These are phyloP conservation scores for Ernsta delagoae DNA, from an alignment of 2,888 invertebrate species.

Conservation along the genomic window DNA sequence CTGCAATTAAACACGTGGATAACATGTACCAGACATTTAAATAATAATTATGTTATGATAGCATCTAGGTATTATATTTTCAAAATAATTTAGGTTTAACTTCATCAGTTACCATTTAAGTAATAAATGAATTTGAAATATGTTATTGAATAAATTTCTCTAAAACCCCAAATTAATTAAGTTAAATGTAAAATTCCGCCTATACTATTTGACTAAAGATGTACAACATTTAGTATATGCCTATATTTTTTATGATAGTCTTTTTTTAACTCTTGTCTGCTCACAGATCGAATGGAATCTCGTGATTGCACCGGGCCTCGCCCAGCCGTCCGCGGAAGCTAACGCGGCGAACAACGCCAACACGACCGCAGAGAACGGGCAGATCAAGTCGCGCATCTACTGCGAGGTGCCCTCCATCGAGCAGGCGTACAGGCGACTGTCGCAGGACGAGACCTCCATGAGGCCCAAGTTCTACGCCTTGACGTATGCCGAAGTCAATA, in stretches of 20 bases:
- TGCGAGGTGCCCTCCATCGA: conserved; percentile 78
- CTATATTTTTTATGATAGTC: background rate
- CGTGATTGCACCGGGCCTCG: conserved; percentile 75
- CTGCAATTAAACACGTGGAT: too few relatives aligned
- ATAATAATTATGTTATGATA: too few relatives aligned
- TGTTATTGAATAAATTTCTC: too few relatives aligned
- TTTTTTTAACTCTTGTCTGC: background rate
- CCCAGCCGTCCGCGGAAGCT: conserved; percentile 65
- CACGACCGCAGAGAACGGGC: conserved; percentile 60
- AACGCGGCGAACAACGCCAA: conserved; percentile 56
- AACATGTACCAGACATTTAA: too few relatives aligned
- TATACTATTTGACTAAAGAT: too few relatives aligned
- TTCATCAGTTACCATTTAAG: too few relatives aligned
- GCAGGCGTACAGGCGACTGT: conserved; percentile 68
- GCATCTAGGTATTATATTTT: too few relatives aligned
- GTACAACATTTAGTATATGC: too few relatives aligned
- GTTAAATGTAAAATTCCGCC: too few relatives aligned
- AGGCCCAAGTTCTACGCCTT: conserved; percentile 96
- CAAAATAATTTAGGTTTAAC: too few relatives aligned
- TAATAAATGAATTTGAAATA: too few relatives aligned
- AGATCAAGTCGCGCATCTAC: conserved; percentile 72
- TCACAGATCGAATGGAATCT: conserved; percentile 80
- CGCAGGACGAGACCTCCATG: conserved; percentile 88
- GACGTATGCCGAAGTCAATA: conserved; percentile 89
- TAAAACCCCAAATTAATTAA: too few relatives aligned